Evolutionary conservation across 2,888 invertebrate species (phyloP).

Genomic region (Minunthozetes semirufus): DNA sequence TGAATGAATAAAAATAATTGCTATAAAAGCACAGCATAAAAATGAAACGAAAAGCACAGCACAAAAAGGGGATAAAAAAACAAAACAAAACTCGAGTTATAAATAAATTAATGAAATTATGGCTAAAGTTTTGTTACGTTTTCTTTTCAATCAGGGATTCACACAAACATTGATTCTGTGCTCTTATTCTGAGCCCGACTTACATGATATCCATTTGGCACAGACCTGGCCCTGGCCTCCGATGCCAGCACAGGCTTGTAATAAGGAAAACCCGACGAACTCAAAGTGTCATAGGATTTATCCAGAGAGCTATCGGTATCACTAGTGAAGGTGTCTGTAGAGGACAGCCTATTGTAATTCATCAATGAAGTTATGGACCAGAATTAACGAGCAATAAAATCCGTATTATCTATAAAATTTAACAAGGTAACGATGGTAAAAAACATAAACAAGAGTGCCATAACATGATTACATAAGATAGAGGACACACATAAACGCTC

Average conservation of each 20-base stretch:
- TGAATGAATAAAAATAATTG: too few relatives aligned
- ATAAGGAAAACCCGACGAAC: not conserved
- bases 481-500: too few relatives aligned
- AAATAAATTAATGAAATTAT: not conserved
- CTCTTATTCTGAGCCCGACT: not conserved
- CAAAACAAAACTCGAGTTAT: too few relatives aligned
- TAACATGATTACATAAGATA: not conserved
- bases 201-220: conserved; percentile 18
- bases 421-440: too few relatives aligned
- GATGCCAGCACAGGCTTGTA: not conserved
- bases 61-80: too few relatives aligned
- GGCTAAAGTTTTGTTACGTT: not conserved
- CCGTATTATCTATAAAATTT: not conserved
- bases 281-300: not conserved
- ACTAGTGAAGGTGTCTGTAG: not conserved
- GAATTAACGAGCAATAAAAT: too few relatives aligned
- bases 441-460: not conserved
- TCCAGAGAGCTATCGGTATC: not conserved
- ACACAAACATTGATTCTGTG: not conserved
- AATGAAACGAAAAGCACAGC: too few relatives aligned
- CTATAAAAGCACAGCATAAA: too few relatives aligned
- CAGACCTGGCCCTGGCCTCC: not conserved
- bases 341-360: not conserved
- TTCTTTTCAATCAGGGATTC: not conserved
- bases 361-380: not conserved